phyloP scores from a whole-genome alignment of 2,113 vertebrate genomes.

The Malurus elegans region DNA sequence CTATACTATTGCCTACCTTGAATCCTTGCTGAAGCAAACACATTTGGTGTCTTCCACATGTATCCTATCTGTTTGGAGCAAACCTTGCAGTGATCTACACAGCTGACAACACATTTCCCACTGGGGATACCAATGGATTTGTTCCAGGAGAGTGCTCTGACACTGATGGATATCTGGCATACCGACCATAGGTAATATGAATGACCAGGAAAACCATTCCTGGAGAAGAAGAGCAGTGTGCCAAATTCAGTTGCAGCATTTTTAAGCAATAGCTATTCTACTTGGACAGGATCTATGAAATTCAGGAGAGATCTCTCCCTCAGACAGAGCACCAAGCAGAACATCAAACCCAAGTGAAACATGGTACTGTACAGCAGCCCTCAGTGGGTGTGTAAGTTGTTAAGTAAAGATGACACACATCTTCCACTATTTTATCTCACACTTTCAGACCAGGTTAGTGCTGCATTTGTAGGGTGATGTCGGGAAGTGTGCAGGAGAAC shows the following conservation, averaged over 20 bases:
- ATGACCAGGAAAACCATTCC: background rate
- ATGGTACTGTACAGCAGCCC: background rate
- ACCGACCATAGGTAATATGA: background rate
- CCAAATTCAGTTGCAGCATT: background rate
- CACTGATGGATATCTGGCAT: accelerated
- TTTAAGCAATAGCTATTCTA: background rate
- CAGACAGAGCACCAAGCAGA: background rate
- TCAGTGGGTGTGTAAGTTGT: background rate
- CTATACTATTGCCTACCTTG: background rate
- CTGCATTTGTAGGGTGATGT: background rate
- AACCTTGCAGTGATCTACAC: background rate
- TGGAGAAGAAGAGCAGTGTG: background rate
- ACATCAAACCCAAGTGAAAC: background rate
- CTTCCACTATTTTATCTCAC: background rate
- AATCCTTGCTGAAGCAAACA: background rate
- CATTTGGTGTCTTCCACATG: background rate
- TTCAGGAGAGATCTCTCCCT: background rate
- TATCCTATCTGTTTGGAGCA: background rate
- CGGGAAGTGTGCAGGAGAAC: background rate
- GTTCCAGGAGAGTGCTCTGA: background rate
- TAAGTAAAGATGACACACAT: background rate
- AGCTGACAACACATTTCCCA: background rate
- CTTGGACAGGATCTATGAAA: background rate
- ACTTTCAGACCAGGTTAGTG: background rate
- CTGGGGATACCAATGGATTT: background rate